Conservation (phyloP, 2,797 vertebrate genomes). For the Perodicticus potto region DNA sequence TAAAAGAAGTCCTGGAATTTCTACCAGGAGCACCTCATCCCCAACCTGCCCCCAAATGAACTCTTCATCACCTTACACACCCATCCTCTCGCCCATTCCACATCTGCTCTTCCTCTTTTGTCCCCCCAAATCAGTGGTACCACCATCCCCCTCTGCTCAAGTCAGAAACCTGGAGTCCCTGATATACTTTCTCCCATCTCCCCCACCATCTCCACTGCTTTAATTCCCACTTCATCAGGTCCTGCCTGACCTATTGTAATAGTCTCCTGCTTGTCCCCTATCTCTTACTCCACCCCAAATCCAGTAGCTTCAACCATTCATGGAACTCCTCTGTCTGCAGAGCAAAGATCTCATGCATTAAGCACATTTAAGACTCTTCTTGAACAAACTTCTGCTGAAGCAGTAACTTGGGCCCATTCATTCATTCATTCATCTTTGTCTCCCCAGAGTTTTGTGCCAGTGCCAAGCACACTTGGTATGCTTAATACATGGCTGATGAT, state of each 20-base stretch:
- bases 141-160: not conserved
- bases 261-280: not conserved
- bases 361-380: not conserved
- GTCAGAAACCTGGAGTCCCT: not conserved
- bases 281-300: not conserved
- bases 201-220: not conserved
- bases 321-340: not conserved
- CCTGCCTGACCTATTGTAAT: not conserved
- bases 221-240: not conserved
- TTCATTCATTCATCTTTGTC: not conserved
- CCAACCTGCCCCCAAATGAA: accelerated
- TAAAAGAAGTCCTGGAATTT: not conserved
- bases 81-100: not conserved
- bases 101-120: not conserved
- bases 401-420: not conserved
- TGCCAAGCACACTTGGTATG: not conserved
- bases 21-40: not conserved
- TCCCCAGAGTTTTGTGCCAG: not conserved
- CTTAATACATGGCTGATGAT: not conserved
- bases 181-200: not conserved
- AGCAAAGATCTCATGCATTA: not conserved
- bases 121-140: not conserved
- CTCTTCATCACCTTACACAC: not conserved
- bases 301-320: not conserved
- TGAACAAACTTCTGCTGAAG: not conserved